These are phyloP conservation scores for Conopomorpha cramerella DNA, from an alignment of 1,140 invertebrate species.

Conservation along the genomic window DNA sequence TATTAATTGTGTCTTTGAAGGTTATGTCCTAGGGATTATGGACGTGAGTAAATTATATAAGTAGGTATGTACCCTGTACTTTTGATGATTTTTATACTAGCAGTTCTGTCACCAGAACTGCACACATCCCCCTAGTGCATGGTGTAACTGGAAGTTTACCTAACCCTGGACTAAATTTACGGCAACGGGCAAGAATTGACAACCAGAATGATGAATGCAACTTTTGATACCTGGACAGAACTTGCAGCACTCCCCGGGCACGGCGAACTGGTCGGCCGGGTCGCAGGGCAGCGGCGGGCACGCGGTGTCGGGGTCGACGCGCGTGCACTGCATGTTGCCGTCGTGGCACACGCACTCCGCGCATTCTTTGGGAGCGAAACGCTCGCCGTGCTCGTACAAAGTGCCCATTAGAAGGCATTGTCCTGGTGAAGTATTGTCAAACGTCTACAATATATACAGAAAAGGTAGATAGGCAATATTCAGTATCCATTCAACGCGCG, in stretches of 20 bases:
- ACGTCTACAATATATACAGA: too few species aligned
- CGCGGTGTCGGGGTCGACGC: slow-evolving; percentile 71
- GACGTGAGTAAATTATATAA: background rate
- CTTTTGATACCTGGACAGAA: slow-evolving; percentile 78
- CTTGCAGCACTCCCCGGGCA: slow-evolving; percentile 87
- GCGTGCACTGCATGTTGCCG: slow-evolving; percentile 78
- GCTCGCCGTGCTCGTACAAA: slow-evolving; percentile 84
- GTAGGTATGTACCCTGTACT: background rate
- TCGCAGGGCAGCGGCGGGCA: slow-evolving; percentile 85
- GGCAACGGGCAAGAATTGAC: too few species aligned
- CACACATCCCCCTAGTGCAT: too few species aligned
- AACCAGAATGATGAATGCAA: background rate
- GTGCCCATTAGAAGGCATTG: slow-evolving; percentile 77
- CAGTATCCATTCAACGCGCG: too few species aligned
- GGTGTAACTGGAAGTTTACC: too few species aligned
- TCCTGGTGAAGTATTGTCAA: too few species aligned
- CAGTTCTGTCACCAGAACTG: too few species aligned
- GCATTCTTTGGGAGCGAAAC: slow-evolving; percentile 72
- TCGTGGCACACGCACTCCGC: slow-evolving; percentile 77
- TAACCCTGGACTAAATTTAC: too few species aligned
- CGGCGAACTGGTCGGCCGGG: slow-evolving; percentile 74
- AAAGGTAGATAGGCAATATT: too few species aligned
- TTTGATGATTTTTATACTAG: background rate
- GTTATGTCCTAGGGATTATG: background rate
- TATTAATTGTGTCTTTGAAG: too few species aligned